A percentile compares a stretch with the other conserved stretches of the same genome.
Conservation (phyloP, 2,888 invertebrate species). For the Caenorhabditis sp. region DNA sequence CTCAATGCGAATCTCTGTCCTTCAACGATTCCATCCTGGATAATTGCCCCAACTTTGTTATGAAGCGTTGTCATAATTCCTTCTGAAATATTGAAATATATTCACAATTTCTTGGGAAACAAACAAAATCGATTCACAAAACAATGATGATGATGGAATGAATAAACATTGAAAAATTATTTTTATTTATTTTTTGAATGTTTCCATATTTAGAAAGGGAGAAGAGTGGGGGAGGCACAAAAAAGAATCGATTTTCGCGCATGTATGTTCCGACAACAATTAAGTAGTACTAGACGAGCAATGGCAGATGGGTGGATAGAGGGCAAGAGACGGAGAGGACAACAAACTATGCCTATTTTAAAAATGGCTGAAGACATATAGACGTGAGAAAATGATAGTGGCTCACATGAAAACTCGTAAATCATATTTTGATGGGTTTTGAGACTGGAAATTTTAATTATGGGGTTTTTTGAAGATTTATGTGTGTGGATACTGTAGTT, state of each 20-base stretch:
- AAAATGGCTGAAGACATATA: no score
- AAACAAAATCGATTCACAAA: no score
- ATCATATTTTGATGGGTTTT: not conserved
- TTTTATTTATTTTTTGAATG: not conserved
- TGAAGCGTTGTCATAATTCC: slow-evolving; percentile 48
- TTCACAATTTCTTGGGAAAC: no score
- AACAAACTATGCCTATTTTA: no score
- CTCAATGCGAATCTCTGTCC: slow-evolving; percentile 55
- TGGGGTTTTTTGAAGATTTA: no score
- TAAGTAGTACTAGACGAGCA: no score
- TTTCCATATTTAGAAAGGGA: not conserved
- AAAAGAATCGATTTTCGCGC: not conserved
- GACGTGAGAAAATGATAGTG: not conserved
- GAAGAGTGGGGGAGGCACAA: not conserved
- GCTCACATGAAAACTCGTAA: not conserved
- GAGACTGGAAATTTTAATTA: no score
- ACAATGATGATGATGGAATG: not conserved
- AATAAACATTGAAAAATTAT: not conserved
- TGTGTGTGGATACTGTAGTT: no score
- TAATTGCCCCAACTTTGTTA: slow-evolving; percentile 53
- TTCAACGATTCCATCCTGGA: slow-evolving; percentile 62
- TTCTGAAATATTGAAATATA: not conserved
- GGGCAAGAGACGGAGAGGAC: no score
- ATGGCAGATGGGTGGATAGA: no score
- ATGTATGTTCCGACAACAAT: not conserved